phyloP scores from a whole-genome alignment of 1,140 invertebrate species.

The Trachymyrmex cornetzi region DNA sequence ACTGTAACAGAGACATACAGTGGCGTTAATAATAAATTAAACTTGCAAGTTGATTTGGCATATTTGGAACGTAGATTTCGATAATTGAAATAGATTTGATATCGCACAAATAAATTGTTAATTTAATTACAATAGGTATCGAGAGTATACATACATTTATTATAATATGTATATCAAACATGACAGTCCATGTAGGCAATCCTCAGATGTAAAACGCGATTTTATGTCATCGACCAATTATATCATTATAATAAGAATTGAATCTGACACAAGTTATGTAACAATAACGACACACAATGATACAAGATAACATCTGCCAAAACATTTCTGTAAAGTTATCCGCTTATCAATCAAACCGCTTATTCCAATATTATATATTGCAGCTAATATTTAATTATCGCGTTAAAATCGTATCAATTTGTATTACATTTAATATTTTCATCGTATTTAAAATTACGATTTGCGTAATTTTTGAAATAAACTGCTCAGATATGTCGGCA shows the following conservation, averaged over 20 bases:
- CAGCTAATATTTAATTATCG: slow-evolving; percentile 39
- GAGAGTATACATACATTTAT: neutral
- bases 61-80: neutral
- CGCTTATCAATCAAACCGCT: slow-evolving; percentile 12
- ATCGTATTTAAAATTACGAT: slow-evolving; percentile 27
- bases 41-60: neutral
- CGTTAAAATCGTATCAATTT: slow-evolving; percentile 36
- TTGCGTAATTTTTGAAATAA: slow-evolving; percentile 23
- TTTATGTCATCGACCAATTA: neutral
- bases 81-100: neutral
- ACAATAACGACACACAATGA: neutral
- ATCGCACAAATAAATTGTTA: neutral
- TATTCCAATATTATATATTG: neutral
- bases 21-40: neutral
- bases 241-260: neutral
- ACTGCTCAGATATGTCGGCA: neutral
- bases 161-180: neutral
- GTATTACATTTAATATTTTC: slow-evolving; percentile 26
- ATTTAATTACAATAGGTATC: neutral
- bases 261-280: neutral
- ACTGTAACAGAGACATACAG: neutral
- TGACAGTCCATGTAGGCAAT: neutral
- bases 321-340: slow-evolving; percentile 12
- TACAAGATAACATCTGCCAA: neutral
- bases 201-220: neutral